Conservation (phyloP, 2,113 vertebrate species). For the Alouatta palliata region DNA sequence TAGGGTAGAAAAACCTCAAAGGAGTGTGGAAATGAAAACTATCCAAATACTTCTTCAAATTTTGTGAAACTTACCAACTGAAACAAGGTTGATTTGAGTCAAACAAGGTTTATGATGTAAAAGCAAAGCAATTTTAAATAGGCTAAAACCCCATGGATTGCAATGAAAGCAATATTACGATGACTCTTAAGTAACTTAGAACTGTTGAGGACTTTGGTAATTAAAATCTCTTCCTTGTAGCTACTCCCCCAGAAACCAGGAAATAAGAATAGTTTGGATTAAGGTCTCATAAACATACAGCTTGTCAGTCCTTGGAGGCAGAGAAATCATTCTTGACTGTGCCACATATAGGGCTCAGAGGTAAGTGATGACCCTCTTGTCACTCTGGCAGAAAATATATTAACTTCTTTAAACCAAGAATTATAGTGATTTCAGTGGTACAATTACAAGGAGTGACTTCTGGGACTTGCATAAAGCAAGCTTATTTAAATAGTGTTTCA, state of each 20-base stretch:
- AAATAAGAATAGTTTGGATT: constrained; percentile 21
- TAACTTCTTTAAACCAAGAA: constrained; percentile 52
- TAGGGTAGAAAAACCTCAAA: neutral
- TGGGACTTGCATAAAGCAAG: constrained; percentile 42
- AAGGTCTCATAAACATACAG: constrained; percentile 32
- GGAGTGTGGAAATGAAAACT: neutral
- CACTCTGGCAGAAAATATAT: constrained; percentile 42
- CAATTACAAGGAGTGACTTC: neutral
- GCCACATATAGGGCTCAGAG: neutral
- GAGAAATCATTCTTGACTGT: constrained; percentile 38
- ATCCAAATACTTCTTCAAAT: neutral
- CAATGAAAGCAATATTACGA: neutral
- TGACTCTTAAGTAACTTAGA: constrained; percentile 65
- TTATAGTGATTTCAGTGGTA: neutral
- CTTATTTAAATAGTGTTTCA: constrained; percentile 65
- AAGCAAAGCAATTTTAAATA: constrained; percentile 48
- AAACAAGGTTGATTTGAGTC: constrained; percentile 30
- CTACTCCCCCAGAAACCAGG: neutral
- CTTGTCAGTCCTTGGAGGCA: neutral
- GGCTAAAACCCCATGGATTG: neutral
- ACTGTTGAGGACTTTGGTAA: constrained; percentile 47
- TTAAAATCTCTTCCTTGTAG: constrained; percentile 36
- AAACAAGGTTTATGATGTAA: constrained; percentile 13
- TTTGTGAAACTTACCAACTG: constrained; percentile 17
- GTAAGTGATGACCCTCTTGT: constrained; percentile 33